A percentile compares a stretch with the other conserved stretches of the same genome.
These are phyloP conservation scores for Spatulosminthurus flaviceps DNA, from an alignment of 2,888 invertebrate genomes.

Conservation along the genomic window DNA sequence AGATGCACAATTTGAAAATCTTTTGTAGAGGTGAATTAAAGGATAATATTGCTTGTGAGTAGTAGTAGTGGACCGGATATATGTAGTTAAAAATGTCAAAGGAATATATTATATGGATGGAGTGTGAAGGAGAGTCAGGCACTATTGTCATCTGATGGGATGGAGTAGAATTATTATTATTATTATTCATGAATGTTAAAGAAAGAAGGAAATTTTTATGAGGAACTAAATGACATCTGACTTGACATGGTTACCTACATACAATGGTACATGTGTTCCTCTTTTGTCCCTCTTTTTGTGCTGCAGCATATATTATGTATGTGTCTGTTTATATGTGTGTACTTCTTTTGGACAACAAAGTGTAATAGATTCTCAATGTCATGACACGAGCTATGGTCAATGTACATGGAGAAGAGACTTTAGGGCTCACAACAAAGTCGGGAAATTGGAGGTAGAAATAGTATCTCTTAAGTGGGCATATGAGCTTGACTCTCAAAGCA, in stretches of 20 bases:
- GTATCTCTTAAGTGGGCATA: not conserved
- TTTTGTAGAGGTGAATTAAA: too few species aligned
- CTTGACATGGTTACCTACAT: constrained; percentile 18
- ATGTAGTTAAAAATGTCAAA: too few species aligned
- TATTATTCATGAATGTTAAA: not conserved
- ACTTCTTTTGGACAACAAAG: too few species aligned
- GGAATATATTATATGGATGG: not conserved
- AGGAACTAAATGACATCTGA: constrained; percentile 18
- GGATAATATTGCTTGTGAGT: too few species aligned
- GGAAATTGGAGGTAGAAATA: not conserved
- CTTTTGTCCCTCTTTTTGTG: not conserved
- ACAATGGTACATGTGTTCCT: not conserved
- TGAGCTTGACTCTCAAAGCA: not conserved
- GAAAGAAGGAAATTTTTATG: not conserved
- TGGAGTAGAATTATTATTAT: constrained; percentile 6
- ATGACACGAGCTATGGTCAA: too few species aligned
- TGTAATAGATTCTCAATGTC: too few species aligned
- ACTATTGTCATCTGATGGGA: not conserved
- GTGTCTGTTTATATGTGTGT: too few species aligned
- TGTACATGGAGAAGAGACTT: too few species aligned
- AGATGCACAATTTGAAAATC: too few species aligned
- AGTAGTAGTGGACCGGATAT: too few species aligned
- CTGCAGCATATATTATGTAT: too few species aligned
- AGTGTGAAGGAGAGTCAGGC: not conserved
- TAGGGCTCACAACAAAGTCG: not conserved